Evolutionary conservation across 2,113 vertebrate species (phyloP), one percentile per base, ranked within the genome.

Genomic region (Phaethornis superciliosus): DNA sequence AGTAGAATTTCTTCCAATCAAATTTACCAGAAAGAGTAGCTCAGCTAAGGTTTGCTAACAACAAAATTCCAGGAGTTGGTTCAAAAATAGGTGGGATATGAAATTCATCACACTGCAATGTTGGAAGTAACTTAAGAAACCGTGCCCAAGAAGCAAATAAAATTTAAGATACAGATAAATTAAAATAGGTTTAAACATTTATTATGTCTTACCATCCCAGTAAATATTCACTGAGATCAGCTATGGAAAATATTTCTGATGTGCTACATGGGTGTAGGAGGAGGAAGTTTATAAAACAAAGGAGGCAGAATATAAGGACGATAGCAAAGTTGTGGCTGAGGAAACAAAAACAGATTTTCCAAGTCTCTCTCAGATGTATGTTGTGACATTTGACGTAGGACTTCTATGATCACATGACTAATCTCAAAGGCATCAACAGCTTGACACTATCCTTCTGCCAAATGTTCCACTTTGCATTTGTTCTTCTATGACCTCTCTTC

Each of bases 381-480:
- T 56, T 92, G 62, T 82, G 83, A 77, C 70, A 51, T 94, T 90
- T 92, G 60, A 87, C 18, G 62, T 87, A 78, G 65, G 54, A 90
- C 32, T 86, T 92, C 58, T 86, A 81, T 76, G 68, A 75, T 90
- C 65, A 67, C 76, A 79, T 90, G 88, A 90, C 81, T 90, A 86
- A 68, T 78, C 54, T 88, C 67, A 62, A 95, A 94, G 26, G 22
- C 42, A 90, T 89, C 94, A 92, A 91, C 37, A 62, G 56, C 23
- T 76, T 91, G 92, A 72, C 70, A 82, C n/a, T 70, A 80, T 37
- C 20, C 35, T 90, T 81, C 35, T 93, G 92, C 80, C 77, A 93
- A 79, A 69, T 90, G n/a, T 83, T 92, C 55, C 51, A 54, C 58
- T 81, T 80, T 86, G 9, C 49, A 72, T 86, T 90, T 84, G 17